A percentile compares a stretch with the other conserved stretches of the same genome.
These are phyloP conservation scores for Perca fluviatilis DNA, from an alignment of 2,113 vertebrate genomes.

Conservation along the genomic window DNA sequence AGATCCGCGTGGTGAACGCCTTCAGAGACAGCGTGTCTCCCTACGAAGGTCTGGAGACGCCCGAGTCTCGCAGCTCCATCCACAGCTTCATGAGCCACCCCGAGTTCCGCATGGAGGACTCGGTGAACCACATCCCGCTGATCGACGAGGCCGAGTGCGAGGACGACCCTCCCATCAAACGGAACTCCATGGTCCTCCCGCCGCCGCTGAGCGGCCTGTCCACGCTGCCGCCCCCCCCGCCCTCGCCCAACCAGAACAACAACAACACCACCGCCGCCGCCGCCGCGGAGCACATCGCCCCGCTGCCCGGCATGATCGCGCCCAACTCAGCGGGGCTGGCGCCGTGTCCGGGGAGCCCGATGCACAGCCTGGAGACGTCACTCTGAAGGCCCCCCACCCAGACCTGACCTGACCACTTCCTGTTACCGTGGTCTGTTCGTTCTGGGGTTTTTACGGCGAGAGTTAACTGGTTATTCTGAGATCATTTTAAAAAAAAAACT, in stretches of 20 bases:
- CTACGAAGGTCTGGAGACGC: conserved; percentile 95
- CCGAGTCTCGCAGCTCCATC: conserved; percentile 97
- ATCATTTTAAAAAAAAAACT: conserved; percentile 2
- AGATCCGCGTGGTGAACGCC: conserved; percentile 99
- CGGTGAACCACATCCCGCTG: conserved; percentile 93
- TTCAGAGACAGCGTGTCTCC: conserved; percentile 94
- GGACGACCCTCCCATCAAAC: conserved; percentile 94
- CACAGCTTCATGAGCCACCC: conserved; percentile 99
- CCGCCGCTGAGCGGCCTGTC: conserved; percentile 80
- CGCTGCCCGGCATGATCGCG: conserved; percentile 82
- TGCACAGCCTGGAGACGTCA: conserved; percentile 99
- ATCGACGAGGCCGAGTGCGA: conserved; percentile 96
- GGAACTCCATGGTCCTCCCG: conserved; percentile 85
- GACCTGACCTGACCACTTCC: conserved; percentile 6
- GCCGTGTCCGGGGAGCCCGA: conserved; percentile 95
- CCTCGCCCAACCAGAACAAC: conserved; percentile 91
- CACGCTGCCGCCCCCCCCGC: conserved; percentile 58
- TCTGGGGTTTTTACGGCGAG: background rate
- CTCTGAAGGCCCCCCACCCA: conserved; percentile 83
- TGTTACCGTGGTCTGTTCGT: background rate
- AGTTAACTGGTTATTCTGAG: conserved; percentile 19
- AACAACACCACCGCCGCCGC: conserved; percentile 64
- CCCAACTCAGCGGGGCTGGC: conserved; percentile 79
- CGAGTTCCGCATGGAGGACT: conserved; percentile 97
- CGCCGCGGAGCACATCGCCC: conserved; percentile 88